Conservation (phyloP, 2,888 invertebrate genomes). For the Criorhina ranunculi region DNA sequence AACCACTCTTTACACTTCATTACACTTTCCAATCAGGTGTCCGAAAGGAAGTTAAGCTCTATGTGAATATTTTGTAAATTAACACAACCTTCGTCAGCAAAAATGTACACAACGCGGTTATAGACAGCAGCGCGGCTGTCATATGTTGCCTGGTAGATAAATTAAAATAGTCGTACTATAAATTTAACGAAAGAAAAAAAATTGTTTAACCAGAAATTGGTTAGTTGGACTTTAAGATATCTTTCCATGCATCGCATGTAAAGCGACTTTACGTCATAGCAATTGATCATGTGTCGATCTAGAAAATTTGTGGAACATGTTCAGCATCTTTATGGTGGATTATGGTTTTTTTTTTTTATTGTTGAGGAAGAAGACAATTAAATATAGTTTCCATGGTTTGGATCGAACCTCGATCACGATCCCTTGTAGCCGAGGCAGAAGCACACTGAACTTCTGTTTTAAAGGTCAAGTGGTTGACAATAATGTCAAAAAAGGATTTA, state of each 20-base stretch:
- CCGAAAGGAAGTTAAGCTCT: conserved; percentile 63
- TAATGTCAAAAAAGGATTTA: too few species aligned
- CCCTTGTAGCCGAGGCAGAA: too few species aligned
- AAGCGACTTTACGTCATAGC: conserved; percentile 21
- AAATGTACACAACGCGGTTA: neutral
- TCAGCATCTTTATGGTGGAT: conserved; percentile 20
- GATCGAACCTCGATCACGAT: too few species aligned
- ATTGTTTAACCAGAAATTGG: conserved; percentile 32
- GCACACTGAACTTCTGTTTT: too few species aligned
- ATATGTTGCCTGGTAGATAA: conserved; percentile 45
- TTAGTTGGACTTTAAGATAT: conserved; percentile 20
- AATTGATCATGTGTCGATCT: conserved; percentile 15
- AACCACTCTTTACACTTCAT: conserved; percentile 46
- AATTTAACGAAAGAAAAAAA: conserved; percentile 37
- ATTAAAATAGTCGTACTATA: conserved; percentile 41
- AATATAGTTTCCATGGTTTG: too few species aligned
- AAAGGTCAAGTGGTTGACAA: too few species aligned
- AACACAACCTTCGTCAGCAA: conserved; percentile 55
- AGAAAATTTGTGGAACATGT: conserved; percentile 24
- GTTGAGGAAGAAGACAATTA: too few species aligned
- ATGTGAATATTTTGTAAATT: conserved; percentile 69
- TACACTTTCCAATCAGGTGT: conserved; percentile 67
- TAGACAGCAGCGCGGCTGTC: conserved; percentile 8
- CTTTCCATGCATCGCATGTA: conserved; percentile 58
- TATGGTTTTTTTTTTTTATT: neutral